Percentiles rank a stretch among this genome's conserved stretches.
Evolutionary conservation across 92 coral and sea anemone species (phyloP).

Genomic region (Micromussa lordhowensis): DNA sequence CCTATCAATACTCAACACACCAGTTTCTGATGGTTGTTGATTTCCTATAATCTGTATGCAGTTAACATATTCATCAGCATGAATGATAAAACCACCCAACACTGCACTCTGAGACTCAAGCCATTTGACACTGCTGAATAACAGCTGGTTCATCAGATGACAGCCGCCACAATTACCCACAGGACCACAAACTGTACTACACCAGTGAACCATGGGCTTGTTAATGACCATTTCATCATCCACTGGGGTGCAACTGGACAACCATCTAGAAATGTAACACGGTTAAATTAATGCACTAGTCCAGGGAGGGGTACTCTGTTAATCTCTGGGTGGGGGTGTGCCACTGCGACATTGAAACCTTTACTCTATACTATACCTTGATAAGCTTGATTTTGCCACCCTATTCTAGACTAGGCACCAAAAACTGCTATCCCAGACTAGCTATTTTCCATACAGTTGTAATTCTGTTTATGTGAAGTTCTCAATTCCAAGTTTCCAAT

Average conservation of each 20-base stretch:
- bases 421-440: too few relatives aligned
- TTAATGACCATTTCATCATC: conserved; percentile 30
- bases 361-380: too few relatives aligned
- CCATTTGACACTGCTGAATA: conserved; percentile 81
- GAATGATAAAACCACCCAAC: conserved; percentile 78
- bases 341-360: too few relatives aligned
- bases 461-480: too few relatives aligned
- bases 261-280: conserved; percentile 71
- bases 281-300: background rate
- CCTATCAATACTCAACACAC: background rate
- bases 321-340: too few relatives aligned
- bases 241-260: conserved; percentile 41
- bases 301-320: too few relatives aligned
- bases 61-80: conserved; percentile 80
- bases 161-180: conserved; percentile 83
- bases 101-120: conserved; percentile 52
- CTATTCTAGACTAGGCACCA: too few relatives aligned
- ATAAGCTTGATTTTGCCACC: too few relatives aligned
- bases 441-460: too few relatives aligned
- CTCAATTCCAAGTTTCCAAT: too few relatives aligned
- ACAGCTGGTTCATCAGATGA: conserved; percentile 57
- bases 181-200: conserved; percentile 81
- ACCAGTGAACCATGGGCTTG: conserved; percentile 87
- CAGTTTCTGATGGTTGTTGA: conserved; percentile 5
- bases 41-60: conserved; percentile 76